phyloP scores from a whole-genome alignment of 2,888 invertebrate species.

The Tetragonula carbonaria region DNA sequence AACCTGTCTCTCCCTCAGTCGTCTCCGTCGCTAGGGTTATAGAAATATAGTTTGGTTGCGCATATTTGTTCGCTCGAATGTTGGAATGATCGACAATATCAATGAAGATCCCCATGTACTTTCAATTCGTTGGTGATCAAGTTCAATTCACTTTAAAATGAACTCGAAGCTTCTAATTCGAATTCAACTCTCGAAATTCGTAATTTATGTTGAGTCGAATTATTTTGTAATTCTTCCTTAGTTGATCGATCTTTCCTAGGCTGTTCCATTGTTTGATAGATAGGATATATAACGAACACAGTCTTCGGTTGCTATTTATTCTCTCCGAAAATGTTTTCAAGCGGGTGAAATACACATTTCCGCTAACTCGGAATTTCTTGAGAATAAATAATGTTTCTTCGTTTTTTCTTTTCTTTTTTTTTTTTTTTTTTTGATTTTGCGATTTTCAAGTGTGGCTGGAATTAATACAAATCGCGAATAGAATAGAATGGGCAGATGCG shows the following conservation, averaged over 20 bases:
- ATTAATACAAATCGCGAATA: constrained; percentile 12
- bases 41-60: background rate
- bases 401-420: background rate
- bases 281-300: background rate
- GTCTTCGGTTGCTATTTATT: background rate
- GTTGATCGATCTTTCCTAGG: background rate
- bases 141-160: background rate
- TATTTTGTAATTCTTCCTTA: background rate
- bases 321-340: background rate
- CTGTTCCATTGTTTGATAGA: background rate
- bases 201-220: background rate
- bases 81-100: background rate
- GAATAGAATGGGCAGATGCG: constrained; percentile 2
- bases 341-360: background rate
- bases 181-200: too few relatives aligned
- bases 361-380: background rate
- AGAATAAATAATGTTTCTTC: background rate
- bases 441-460: background rate
- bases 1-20: background rate
- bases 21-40: background rate
- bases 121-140: background rate
- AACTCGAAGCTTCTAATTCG: too few relatives aligned
- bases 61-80: background rate
- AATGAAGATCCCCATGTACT: background rate
- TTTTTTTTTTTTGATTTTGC: background rate